Evolutionary conservation across 2,888 invertebrate genomes (phyloP).

Genomic region (Cynaeus angustus): DNA sequence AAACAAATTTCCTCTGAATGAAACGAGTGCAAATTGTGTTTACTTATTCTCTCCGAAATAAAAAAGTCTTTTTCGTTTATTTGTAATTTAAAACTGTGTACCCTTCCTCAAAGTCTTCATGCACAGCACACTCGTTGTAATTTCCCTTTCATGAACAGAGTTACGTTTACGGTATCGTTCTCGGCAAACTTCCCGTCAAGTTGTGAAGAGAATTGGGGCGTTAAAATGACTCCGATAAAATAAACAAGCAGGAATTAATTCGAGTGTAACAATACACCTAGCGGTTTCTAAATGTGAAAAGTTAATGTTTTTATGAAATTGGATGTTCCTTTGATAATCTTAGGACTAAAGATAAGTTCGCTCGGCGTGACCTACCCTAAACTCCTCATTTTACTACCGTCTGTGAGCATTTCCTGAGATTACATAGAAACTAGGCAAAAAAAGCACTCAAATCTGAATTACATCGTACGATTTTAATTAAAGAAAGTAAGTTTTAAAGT

Average conservation of each 20-base stretch:
- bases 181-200: constrained; percentile 5
- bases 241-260: constrained; percentile 23
- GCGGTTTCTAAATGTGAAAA: constrained; percentile 3
- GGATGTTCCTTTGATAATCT: constrained; percentile 8
- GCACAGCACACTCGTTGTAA: constrained; percentile 10
- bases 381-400: constrained; percentile 32
- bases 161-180: constrained; percentile 10
- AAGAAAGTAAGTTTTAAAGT: constrained; percentile 36
- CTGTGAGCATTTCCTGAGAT: constrained; percentile 33
- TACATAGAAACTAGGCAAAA: constrained; percentile 25
- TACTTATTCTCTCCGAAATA: no score
- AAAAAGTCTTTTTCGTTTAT: no score
- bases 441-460: constrained; percentile 31
- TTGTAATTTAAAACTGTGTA: no score
- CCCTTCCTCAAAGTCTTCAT: background rate
- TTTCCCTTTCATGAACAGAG: constrained; percentile 29
- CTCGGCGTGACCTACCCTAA: constrained; percentile 19
- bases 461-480: constrained; percentile 34
- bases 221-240: constrained; percentile 12
- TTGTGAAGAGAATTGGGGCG: constrained; percentile 13
- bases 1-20: no score
- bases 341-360: background rate
- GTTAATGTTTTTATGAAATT: constrained; percentile 7
- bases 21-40: no score
- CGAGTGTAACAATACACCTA: constrained; percentile 12